phyloP scores from a whole-genome alignment of 2,888 invertebrate genomes.

The Drosophila percnosoma region DNA sequence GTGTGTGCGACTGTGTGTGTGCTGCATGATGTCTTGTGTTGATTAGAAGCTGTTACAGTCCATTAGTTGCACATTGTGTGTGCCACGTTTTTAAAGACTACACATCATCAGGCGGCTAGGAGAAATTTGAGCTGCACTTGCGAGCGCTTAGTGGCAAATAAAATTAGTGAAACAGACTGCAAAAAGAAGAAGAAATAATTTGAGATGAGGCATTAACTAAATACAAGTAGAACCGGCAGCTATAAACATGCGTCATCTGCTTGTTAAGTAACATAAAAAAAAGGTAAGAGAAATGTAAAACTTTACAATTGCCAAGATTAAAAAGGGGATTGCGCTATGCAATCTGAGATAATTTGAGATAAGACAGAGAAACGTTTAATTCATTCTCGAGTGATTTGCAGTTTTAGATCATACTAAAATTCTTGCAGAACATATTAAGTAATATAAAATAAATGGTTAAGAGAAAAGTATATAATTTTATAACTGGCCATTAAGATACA shows the following conservation, averaged over 20 bases:
- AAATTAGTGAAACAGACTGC: slow-evolving; percentile 52
- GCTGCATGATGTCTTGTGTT: slow-evolving; percentile 50
- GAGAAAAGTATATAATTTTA: not conserved
- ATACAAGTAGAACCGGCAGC: not conserved
- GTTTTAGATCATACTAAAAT: not conserved
- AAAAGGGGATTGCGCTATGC: not conserved
- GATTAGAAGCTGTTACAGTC: slow-evolving; percentile 57
- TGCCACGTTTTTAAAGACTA: slow-evolving; percentile 15
- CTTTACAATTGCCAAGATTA: not conserved
- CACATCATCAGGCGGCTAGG: not conserved
- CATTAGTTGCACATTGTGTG: slow-evolving; percentile 62
- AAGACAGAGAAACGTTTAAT: not conserved
- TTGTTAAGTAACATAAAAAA: not conserved
- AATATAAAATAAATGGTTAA: not conserved
- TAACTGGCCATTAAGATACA: not conserved
- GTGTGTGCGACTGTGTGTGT: slow-evolving; percentile 7
- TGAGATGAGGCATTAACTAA: not conserved
- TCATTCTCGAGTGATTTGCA: not conserved
- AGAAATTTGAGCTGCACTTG: slow-evolving; percentile 30
- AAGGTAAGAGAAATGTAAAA: not conserved
- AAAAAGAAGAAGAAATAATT: slow-evolving; percentile 23
- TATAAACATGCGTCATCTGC: not conserved
- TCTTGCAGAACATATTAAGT: not conserved
- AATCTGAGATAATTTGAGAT: not conserved
- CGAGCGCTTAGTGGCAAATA: slow-evolving; percentile 20